phyloP scores from a whole-genome alignment of 1,140 invertebrate species.

The Saccostrea glomerata region DNA sequence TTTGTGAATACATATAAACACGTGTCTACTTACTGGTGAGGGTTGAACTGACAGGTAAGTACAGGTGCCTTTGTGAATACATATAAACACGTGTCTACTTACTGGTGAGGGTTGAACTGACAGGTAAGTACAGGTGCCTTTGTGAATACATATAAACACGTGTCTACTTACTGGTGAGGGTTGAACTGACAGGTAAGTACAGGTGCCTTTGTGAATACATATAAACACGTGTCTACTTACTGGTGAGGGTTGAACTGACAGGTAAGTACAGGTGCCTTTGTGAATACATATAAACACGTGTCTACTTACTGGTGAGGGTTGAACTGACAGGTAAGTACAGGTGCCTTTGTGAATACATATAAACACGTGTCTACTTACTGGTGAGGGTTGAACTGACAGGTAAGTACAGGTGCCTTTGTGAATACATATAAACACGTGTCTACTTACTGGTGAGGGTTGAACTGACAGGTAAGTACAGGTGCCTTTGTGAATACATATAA shows the following conservation, averaged over 20 bases:
- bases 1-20: no score
- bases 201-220: conserved; percentile 68
- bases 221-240: no score
- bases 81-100: no score
- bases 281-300: no score
- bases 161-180: conserved; percentile 69
- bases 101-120: conserved; percentile 75
- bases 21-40: conserved; percentile 71
- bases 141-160: no score
- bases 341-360: conserved; percentile 58
- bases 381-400: conserved; percentile 73
- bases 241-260: conserved; percentile 74
- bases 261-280: conserved; percentile 71
- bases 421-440: no score
- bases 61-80: conserved; percentile 70
- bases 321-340: conserved; percentile 75
- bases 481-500: no score
- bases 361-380: conserved; percentile 67
- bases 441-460: conserved; percentile 75
- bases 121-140: conserved; percentile 72
- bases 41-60: conserved; percentile 75
- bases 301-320: conserved; percentile 73
- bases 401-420: conserved; percentile 71
- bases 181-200: conserved; percentile 76
- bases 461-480: conserved; percentile 73